These are phyloP conservation scores for Brachyptera putata DNA, from an alignment of 2,888 invertebrate genomes.

Conservation along the genomic window DNA sequence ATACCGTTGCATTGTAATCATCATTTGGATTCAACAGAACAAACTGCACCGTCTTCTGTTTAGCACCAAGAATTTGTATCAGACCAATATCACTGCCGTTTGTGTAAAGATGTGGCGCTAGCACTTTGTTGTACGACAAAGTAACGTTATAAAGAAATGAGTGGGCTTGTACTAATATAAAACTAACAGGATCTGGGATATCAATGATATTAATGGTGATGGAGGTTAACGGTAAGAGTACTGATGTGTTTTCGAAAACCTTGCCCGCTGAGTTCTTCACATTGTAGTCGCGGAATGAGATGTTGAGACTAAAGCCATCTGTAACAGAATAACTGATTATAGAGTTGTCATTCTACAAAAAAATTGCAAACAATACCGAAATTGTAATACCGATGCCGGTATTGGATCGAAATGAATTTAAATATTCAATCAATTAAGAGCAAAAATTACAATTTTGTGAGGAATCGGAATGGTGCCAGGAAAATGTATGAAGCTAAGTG, in stretches of 20 bases:
- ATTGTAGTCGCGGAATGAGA: conserved; percentile 40
- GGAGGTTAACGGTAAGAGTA: conserved; percentile 35
- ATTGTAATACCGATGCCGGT: too few species aligned
- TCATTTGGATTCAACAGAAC: conserved; percentile 48
- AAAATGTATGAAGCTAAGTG: too few species aligned
- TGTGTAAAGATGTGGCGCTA: conserved; percentile 42
- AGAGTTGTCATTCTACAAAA: too few species aligned
- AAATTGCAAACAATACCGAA: too few species aligned
- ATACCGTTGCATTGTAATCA: conserved; percentile 37
- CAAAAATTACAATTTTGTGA: too few species aligned
- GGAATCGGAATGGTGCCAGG: too few species aligned
- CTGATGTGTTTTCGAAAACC: conserved; percentile 35
- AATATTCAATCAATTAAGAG: too few species aligned
- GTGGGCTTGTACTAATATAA: conserved; percentile 63
- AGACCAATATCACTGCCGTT: conserved; percentile 62
- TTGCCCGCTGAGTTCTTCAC: conserved; percentile 37
- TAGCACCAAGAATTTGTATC: conserved; percentile 40
- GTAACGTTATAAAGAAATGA: conserved; percentile 54
- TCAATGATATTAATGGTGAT: conserved; percentile 46
- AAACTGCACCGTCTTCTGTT: conserved; percentile 38
- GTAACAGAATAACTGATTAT: conserved; percentile 32
- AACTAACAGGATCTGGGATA: conserved; percentile 49
- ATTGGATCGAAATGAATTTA: too few species aligned
- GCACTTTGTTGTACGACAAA: conserved; percentile 48
- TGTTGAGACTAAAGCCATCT: conserved; percentile 33